Evolutionary conservation across 2,797 vertebrate species (phyloP).

Genomic region (Manis pentadactyla): DNA sequence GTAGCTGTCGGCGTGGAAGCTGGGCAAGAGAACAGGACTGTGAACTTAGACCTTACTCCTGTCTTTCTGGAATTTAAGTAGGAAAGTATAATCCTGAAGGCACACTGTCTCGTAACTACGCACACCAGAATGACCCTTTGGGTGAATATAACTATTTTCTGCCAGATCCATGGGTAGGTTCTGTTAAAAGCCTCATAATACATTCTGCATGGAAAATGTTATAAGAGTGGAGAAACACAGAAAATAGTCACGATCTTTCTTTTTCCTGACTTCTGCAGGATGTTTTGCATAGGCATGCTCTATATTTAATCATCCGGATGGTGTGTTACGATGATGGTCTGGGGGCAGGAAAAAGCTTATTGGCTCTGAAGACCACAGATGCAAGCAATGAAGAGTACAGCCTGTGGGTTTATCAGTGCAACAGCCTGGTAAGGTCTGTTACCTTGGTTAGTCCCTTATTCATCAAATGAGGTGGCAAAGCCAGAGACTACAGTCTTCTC

Average conservation of each 20-base stretch:
- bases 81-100: not conserved
- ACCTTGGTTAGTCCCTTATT: not conserved
- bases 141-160: not conserved
- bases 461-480: too few species aligned
- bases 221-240: rapidly evolving
- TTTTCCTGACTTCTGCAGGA: constrained; percentile 86
- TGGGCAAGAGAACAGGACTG: not conserved
- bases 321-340: constrained; percentile 98
- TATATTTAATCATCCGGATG: constrained; percentile 97
- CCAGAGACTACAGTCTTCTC: not conserved
- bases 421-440: constrained; percentile 91
- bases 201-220: not conserved
- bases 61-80: not conserved
- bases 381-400: constrained; percentile 91
- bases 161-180: not conserved
- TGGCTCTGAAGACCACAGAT: constrained; percentile 96
- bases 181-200: not conserved
- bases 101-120: rapidly evolving
- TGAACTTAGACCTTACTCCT: not conserved
- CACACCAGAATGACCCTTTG: not conserved
- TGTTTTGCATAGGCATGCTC: constrained; percentile 95
- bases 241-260: too few species aligned
- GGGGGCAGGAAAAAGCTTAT: constrained; percentile 94
- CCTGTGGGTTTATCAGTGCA: constrained; percentile 98
- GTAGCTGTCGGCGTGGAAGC: not conserved